These are phyloP conservation scores for Macroramphosus scolopax DNA, from an alignment of 2,797 vertebrate genomes.

Conservation along the genomic window DNA sequence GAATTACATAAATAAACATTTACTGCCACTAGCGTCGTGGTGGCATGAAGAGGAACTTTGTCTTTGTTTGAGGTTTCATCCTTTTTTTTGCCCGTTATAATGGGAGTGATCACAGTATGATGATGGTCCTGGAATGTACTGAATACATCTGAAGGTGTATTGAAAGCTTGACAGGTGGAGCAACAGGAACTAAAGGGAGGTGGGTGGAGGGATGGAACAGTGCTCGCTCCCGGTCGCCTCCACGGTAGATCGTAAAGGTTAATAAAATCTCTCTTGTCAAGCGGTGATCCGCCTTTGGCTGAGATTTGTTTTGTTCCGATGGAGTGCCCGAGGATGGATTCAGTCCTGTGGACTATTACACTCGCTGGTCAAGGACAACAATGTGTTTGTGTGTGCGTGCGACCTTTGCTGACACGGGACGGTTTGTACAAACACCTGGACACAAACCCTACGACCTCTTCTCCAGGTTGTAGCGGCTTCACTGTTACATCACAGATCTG, in stretches of 20 bases:
- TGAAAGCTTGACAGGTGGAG: too few relatives aligned
- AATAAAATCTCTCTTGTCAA: conserved; percentile 20
- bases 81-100: too few relatives aligned
- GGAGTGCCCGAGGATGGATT: conserved; percentile 6
- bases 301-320: conserved; percentile 17
- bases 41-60: conserved; percentile 37
- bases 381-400: conserved; percentile 10
- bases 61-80: conserved; percentile 17
- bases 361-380: conserved; percentile 19
- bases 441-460: conserved; percentile 4
- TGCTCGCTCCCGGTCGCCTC: conserved; percentile 1
- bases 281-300: conserved; percentile 18
- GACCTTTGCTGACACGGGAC: conserved; percentile 14
- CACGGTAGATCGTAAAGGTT: conserved; percentile 7
- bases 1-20: conserved; percentile 60
- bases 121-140: too few relatives aligned
- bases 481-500: conserved; percentile 3
- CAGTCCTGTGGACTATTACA: conserved; percentile 12
- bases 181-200: too few relatives aligned
- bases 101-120: too few relatives aligned
- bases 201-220: too few relatives aligned
- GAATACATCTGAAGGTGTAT: too few relatives aligned
- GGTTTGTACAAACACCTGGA: conserved; percentile 8
- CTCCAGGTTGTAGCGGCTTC: background rate
- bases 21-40: conserved; percentile 30